Conservation (phyloP, 2,888 invertebrate species). For the Laothoe populi region DNA sequence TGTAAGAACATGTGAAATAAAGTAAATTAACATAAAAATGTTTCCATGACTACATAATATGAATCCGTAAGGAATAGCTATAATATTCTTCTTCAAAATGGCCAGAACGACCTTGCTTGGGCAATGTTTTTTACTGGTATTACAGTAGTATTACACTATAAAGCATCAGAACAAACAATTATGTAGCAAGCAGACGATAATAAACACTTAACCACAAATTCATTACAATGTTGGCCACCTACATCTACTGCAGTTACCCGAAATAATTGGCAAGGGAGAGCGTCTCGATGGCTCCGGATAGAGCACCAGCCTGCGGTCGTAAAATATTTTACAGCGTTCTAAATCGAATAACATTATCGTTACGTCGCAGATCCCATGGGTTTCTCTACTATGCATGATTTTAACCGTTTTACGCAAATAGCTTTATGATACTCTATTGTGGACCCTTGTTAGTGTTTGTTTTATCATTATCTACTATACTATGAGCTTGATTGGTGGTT, state of each 20-base stretch:
- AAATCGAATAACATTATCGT: constrained; percentile 61
- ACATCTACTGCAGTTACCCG: constrained; percentile 36
- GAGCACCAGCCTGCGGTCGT: constrained; percentile 44
- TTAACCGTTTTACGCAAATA: constrained; percentile 42
- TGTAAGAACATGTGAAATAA: too few species aligned
- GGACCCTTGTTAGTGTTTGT: not conserved
- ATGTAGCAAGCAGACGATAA: constrained; percentile 14
- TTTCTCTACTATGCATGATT: constrained; percentile 47
- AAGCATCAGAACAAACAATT: constrained; percentile 5
- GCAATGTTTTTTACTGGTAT: not conserved
- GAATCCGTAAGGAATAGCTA: too few species aligned
- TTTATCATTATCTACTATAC: not conserved
- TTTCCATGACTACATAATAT: too few species aligned
- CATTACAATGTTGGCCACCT: constrained; percentile 25
- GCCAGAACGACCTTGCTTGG: too few species aligned
- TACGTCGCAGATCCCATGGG: constrained; percentile 47
- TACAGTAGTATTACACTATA: not conserved
- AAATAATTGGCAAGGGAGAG: constrained; percentile 50
- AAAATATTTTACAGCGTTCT: constrained; percentile 60
- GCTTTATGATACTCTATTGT: constrained; percentile 13
- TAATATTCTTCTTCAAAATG: too few species aligned
- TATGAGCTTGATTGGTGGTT: not conserved
- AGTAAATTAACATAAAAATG: too few species aligned
- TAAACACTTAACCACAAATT: constrained; percentile 23
- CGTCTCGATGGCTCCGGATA: constrained; percentile 40